These are phyloP conservation scores for Otus scops DNA, from an alignment of 2,797 vertebrate genomes.

Conservation along the genomic window DNA sequence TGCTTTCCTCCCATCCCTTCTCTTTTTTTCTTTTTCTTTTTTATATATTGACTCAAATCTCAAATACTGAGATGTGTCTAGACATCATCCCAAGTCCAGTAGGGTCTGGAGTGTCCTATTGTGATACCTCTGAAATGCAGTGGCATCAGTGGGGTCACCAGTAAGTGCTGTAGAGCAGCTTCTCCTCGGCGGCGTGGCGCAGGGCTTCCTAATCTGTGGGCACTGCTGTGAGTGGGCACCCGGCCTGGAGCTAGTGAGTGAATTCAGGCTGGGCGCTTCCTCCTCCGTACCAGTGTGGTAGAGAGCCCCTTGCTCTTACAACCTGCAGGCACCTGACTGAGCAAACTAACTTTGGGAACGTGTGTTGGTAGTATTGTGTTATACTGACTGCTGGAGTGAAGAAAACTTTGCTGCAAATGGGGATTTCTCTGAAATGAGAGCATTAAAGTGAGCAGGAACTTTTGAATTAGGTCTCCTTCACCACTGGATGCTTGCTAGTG, in stretches of 20 bases:
- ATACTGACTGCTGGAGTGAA: neutral
- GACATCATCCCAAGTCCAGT: neutral
- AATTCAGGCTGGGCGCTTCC: neutral
- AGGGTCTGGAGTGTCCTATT: neutral
- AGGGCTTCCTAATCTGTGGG: neutral
- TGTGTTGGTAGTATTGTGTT: neutral
- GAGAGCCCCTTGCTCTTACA: neutral
- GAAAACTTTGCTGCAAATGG: neutral
- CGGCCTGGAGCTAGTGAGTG: neutral
- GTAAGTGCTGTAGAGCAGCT: neutral
- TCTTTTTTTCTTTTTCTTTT: neutral
- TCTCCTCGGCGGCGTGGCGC: fast-evolving
- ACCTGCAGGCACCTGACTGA: neutral
- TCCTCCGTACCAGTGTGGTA: fast-evolving
- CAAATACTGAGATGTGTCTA: neutral
- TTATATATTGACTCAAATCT: neutral
- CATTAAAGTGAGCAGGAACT: neutral
- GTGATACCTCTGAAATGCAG: neutral
- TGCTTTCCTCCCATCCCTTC: neutral
- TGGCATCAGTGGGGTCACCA: fast-evolving
- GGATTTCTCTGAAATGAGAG: neutral
- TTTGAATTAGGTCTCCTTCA: neutral
- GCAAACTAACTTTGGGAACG: neutral
- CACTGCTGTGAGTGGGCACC: fast-evolving
- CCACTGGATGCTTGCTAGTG: neutral